Conservation (phyloP, 1,140 invertebrate species). For the Drosophila pruinosa region DNA sequence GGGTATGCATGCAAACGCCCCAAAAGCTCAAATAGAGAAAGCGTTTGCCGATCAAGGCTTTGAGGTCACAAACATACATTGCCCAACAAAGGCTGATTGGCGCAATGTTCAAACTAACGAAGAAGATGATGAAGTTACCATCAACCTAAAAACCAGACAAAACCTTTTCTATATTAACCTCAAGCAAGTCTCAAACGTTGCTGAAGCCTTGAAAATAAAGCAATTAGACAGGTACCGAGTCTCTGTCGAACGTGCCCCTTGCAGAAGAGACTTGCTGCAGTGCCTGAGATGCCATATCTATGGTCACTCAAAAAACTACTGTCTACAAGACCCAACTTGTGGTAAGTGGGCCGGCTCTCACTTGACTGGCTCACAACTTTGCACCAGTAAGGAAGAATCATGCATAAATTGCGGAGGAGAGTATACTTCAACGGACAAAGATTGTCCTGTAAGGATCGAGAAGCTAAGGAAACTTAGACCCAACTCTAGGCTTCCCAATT, state of each 20-base stretch:
- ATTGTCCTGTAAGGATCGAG: background rate
- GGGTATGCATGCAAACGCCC: constrained; percentile 12
- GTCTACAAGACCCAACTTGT: constrained; percentile 18
- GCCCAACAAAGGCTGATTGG: constrained; percentile 16
- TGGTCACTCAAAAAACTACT: constrained; percentile 32
- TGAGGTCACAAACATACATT: constrained; percentile 13
- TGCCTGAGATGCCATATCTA: constrained; percentile 30
- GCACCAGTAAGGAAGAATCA: background rate
- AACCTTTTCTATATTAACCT: background rate
- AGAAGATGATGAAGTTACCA: background rate
- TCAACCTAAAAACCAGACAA: background rate
- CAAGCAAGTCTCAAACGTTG: background rate
- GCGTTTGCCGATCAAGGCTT: background rate
- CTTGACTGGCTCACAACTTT: background rate
- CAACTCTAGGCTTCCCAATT: background rate
- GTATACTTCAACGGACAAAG: constrained; percentile 8
- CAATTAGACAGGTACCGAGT: constrained; percentile 20
- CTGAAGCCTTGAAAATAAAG: background rate
- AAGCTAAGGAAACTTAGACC: background rate
- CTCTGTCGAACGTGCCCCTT: constrained; percentile 1
- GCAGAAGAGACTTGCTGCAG: constrained; percentile 20
- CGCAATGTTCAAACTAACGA: background rate
- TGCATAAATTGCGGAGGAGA: background rate
- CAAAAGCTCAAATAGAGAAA: constrained; percentile 8
- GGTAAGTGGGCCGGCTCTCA: constrained; percentile 21